phyloP scores from a whole-genome alignment of 2,888 invertebrate species.

The Nasonia oneida region DNA sequence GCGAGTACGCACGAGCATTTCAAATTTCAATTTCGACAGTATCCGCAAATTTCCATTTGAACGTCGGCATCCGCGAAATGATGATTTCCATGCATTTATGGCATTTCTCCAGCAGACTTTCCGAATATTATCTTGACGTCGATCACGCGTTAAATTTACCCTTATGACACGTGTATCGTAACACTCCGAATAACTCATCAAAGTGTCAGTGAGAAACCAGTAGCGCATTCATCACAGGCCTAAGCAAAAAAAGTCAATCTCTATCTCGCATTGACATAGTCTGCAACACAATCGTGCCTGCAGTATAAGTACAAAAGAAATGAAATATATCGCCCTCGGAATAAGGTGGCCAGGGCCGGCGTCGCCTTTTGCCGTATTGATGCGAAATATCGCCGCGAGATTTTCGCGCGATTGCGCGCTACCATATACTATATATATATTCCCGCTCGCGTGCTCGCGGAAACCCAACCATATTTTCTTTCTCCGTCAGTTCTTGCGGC shows the following conservation, averaged over 20 bases:
- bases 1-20: background rate
- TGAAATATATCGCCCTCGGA: constrained; percentile 38
- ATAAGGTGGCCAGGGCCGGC: constrained; percentile 30
- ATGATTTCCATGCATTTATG: constrained; percentile 14
- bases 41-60: constrained; percentile 8
- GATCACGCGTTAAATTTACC: background rate
- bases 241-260: background rate
- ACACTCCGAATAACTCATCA: background rate
- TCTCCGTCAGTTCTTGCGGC: constrained; percentile 23
- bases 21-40: constrained; percentile 32
- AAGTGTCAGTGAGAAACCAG: background rate
- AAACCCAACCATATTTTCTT: constrained; percentile 33
- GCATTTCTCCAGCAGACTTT: background rate
- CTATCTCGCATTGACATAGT: constrained; percentile 13
- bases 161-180: background rate
- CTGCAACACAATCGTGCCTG: constrained; percentile 13
- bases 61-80: background rate
- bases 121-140: too few species aligned
- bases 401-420: constrained; percentile 39
- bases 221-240: background rate
- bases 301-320: constrained; percentile 24
- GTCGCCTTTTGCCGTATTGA: constrained; percentile 13
- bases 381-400: constrained; percentile 48
- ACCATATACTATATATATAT: background rate
- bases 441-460: background rate